Evolutionary conservation across 2,797 vertebrate genomes (phyloP).

Genomic region (Falco peregrinus): DNA sequence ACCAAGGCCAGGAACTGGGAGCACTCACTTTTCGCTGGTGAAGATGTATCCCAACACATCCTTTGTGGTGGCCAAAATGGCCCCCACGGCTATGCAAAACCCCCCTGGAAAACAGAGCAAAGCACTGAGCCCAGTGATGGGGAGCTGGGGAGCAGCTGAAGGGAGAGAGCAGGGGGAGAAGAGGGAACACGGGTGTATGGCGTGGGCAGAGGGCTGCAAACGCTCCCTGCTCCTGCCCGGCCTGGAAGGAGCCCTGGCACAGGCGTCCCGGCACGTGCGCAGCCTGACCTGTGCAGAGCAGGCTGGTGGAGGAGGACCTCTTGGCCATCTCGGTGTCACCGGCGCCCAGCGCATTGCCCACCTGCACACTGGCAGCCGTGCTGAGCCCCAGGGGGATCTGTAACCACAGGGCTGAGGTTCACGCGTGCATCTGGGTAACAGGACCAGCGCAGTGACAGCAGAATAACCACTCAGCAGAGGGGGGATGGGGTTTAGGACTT

Average conservation of each 20-base stretch:
- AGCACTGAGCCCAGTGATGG: background rate
- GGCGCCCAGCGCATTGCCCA: constrained; percentile 86
- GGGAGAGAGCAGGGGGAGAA: background rate
- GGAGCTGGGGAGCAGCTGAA: background rate
- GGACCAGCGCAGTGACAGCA: rapidly evolving
- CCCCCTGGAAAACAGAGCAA: constrained; percentile 35
- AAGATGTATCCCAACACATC: constrained; percentile 83
- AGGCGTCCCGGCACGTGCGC: rapidly evolving
- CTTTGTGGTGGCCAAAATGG: constrained; percentile 70
- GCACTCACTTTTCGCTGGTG: constrained; percentile 85
- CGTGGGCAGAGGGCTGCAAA: rapidly evolving
- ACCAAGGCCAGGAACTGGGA: rapidly evolving
- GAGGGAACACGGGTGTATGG: background rate
- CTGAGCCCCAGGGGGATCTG: constrained; percentile 85
- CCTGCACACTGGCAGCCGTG: constrained; percentile 80
- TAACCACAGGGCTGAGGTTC: background rate
- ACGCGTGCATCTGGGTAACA: rapidly evolving
- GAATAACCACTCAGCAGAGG: background rate
- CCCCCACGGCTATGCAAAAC: background rate
- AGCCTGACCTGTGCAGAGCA: constrained; percentile 82
- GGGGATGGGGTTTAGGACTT: rapidly evolving
- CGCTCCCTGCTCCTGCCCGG: background rate
- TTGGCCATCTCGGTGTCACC: constrained; percentile 77
- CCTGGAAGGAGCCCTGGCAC: background rate
- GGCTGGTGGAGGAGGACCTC: constrained; percentile 72